These are phyloP conservation scores for Melanophora roralis DNA, from an alignment of 2,888 invertebrate species.

Conservation along the genomic window DNA sequence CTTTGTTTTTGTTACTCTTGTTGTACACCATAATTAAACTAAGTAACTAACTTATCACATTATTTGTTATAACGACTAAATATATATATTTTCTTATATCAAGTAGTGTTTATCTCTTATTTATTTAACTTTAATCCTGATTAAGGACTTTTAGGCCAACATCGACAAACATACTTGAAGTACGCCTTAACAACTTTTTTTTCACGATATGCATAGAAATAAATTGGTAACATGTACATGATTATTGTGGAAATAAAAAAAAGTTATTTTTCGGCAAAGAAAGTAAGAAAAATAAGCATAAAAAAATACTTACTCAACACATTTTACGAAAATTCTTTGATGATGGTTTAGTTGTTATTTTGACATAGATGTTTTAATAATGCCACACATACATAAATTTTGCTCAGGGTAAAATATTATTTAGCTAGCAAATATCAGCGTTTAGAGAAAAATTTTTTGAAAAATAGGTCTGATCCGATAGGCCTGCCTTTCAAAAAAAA, in stretches of 20 bases:
- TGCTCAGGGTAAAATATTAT: too few relatives aligned
- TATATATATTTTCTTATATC: constrained; percentile 10
- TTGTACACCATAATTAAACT: constrained; percentile 8
- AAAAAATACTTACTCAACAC: constrained; percentile 46
- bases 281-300: constrained; percentile 5
- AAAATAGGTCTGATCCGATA: too few relatives aligned
- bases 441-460: too few relatives aligned
- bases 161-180: neutral
- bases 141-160: neutral
- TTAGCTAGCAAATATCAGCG: too few relatives aligned
- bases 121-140: constrained; percentile 30
- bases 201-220: too few relatives aligned
- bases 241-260: neutral
- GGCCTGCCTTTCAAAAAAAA: too few relatives aligned
- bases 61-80: constrained; percentile 39
- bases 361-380: neutral
- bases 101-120: constrained; percentile 40
- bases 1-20: neutral
- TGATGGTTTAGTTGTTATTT: constrained; percentile 23
- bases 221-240: neutral
- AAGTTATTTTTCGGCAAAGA: neutral
- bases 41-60: constrained; percentile 34
- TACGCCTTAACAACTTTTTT: too few relatives aligned
- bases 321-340: constrained; percentile 49
- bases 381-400: neutral